These are phyloP conservation scores for Hyles vespertilio DNA, from an alignment of 1,140 invertebrate genomes.

Conservation along the genomic window DNA sequence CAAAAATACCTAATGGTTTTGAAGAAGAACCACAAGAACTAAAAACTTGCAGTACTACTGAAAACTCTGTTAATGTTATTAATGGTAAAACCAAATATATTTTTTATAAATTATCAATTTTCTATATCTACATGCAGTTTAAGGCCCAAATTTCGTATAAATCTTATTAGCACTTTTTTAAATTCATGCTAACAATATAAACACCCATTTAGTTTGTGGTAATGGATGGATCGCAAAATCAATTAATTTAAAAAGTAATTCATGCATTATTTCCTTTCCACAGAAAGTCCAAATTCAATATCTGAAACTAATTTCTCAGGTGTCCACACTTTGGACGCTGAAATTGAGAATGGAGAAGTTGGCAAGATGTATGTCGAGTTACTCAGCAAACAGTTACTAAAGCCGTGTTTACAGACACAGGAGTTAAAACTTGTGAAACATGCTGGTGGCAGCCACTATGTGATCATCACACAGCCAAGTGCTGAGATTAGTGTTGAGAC, in stretches of 20 bases:
- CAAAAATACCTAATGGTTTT: neutral
- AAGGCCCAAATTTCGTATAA: no score
- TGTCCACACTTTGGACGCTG: slow-evolving; percentile 10
- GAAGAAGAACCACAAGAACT: neutral
- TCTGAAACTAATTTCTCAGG: slow-evolving; percentile 3
- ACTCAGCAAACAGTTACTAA: slow-evolving; percentile 39
- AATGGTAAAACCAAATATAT: no score
- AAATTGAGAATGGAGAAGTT: slow-evolving; percentile 12
- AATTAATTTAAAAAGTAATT: no score
- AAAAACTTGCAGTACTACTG: neutral
- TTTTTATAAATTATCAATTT: no score
- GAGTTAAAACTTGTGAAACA: slow-evolving; percentile 53
- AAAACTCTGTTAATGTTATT: no score
- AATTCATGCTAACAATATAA: no score
- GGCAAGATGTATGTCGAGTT: slow-evolving; percentile 54
- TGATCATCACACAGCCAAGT: slow-evolving; percentile 41
- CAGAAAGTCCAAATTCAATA: slow-evolving; percentile 9
- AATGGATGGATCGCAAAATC: no score
- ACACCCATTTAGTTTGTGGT: no score
- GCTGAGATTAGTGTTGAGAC: slow-evolving; percentile 32
- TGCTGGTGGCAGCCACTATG: slow-evolving; percentile 45
- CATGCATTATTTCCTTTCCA: neutral
- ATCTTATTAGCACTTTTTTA: no score
- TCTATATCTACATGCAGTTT: no score
- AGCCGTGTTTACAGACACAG: slow-evolving; percentile 41